phyloP scores from a whole-genome alignment of 2,888 invertebrate genomes.

The Busseola fusca region DNA sequence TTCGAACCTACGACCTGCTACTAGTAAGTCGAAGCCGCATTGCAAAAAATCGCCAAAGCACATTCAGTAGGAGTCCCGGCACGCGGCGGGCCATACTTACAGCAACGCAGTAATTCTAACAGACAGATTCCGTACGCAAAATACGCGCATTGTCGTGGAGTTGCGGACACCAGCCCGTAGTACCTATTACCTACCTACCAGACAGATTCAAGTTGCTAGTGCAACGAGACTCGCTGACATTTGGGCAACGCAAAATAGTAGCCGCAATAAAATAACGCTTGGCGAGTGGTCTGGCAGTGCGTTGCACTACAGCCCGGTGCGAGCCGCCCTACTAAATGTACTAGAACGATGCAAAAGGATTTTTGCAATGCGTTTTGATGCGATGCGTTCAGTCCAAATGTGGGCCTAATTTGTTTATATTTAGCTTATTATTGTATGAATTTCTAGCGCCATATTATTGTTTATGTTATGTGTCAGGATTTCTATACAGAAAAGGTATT shows the following conservation, averaged over 20 bases:
- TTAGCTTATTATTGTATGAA: background rate
- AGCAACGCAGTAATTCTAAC: background rate
- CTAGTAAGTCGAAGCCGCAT: too few species aligned
- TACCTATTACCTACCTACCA: too few species aligned
- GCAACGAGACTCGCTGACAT: background rate
- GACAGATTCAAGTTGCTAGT: too few species aligned
- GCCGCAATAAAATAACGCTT: too few species aligned
- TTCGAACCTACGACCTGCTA: too few species aligned
- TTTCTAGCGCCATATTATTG: constrained; percentile 28
- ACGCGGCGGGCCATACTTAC: background rate
- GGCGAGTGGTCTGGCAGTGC: too few species aligned
- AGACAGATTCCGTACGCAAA: too few species aligned
- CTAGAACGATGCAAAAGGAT: background rate
- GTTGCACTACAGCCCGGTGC: too few species aligned
- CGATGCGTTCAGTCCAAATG: background rate
- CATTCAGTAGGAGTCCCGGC: background rate
- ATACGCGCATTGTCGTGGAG: too few species aligned
- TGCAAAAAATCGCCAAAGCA: too few species aligned
- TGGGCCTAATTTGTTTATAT: constrained; percentile 14
- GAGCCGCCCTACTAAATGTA: background rate
- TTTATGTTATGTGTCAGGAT: constrained; percentile 3
- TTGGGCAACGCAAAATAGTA: background rate
- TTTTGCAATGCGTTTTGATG: background rate
- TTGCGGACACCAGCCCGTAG: too few species aligned
- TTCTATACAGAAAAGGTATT: constrained; percentile 2